These are phyloP conservation scores for Gila orcuttii DNA, from an alignment of 2,113 vertebrate genomes.

Conservation along the genomic window DNA sequence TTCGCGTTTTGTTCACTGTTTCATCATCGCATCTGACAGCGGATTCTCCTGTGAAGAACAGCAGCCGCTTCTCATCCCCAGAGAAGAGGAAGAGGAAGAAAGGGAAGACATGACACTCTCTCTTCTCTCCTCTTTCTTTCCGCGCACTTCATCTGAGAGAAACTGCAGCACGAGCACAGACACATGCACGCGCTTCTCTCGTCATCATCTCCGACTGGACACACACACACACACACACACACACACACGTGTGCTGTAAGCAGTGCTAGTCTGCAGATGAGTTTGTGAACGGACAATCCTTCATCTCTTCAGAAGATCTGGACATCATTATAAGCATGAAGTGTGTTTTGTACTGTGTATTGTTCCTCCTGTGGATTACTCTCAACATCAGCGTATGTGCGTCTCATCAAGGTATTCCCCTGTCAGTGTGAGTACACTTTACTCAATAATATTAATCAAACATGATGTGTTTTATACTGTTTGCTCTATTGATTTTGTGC, in stretches of 20 bases:
- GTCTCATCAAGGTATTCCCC: conserved; percentile 92
- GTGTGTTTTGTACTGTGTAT: conserved; percentile 53
- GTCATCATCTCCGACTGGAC: neutral
- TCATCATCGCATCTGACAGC: neutral
- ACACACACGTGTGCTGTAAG: neutral
- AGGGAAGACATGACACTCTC: conserved; percentile 21
- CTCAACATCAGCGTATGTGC: conserved; percentile 78
- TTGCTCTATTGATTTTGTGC: neutral
- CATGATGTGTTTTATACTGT: neutral
- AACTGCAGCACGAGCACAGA: neutral
- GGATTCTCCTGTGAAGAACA: neutral
- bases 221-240: neutral
- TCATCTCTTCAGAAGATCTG: neutral
- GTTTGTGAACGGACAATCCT: neutral
- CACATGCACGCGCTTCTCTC: neutral
- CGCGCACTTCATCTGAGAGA: neutral
- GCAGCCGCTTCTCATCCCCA: neutral
- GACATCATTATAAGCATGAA: neutral
- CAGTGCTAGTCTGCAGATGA: neutral
- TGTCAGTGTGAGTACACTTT: conserved; percentile 87
- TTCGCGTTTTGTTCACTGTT: neutral
- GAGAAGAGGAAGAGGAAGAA: conserved; percentile 31
- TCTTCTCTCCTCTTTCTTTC: neutral
- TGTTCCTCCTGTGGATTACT: conserved; percentile 79
- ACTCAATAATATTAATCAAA: neutral